Percentiles rank a stretch among this genome's conserved stretches.
Evolutionary conservation across 37 sponge, comb jelly and placozoan genomes (phyloP).

Genomic region (Mnemiopsis leidyi): DNA sequence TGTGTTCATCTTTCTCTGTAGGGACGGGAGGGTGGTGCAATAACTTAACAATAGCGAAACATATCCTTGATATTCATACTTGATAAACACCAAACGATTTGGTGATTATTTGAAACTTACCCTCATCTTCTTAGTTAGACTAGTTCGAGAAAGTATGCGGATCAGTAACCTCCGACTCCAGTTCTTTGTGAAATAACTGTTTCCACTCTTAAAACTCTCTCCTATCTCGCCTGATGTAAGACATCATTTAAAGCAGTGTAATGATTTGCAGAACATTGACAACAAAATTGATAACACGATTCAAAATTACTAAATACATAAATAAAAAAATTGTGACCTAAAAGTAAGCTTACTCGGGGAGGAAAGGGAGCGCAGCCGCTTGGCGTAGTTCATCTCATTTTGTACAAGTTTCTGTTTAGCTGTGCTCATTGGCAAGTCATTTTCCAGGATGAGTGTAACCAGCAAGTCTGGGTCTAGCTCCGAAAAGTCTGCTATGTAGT

Average conservation of each 20-base stretch:
- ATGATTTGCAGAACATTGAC: no score
- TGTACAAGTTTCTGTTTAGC: neutral
- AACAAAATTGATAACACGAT: no score
- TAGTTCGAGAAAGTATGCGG: neutral
- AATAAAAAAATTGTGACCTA: no score
- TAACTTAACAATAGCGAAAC: no score
- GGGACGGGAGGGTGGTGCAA: no score
- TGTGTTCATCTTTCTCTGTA: constrained; percentile 16
- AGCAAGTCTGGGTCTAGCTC: constrained; percentile 1
- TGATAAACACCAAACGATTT: neutral
- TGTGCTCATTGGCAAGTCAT: neutral
- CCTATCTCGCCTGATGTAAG: constrained; percentile 5
- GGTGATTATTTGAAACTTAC: neutral
- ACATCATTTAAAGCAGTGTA: no score
- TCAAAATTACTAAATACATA: no score
- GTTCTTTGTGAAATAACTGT: constrained; percentile 28
- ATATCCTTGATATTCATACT: no score
- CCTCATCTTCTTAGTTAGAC: neutral
- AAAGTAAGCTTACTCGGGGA: neutral
- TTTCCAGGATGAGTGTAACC: neutral
- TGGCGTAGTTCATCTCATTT: neutral
- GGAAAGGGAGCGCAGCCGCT: neutral
- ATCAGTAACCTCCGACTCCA: constrained; percentile 18
- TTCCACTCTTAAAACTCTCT: neutral
- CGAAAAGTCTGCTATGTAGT: constrained; percentile 6